Conservation (phyloP, 2,113 vertebrate species). For the Gobius niger region DNA sequence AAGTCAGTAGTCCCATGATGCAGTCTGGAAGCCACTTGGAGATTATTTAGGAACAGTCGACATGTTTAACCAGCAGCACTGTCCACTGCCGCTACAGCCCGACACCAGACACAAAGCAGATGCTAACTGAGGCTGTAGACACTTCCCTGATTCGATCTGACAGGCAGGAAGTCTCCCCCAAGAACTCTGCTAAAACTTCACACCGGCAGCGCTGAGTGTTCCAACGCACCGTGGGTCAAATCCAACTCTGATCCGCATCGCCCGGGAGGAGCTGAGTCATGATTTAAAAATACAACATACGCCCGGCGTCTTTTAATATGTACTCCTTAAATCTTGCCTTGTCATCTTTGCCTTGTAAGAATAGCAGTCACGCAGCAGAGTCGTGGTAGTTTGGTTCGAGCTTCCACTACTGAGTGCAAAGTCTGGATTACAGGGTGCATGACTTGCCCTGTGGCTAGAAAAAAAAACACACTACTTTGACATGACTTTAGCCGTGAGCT, state of each 20-base stretch:
- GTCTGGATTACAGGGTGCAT: constrained; percentile 40
- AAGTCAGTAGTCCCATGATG: background rate
- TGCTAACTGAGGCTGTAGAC: constrained; percentile 29
- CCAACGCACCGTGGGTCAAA: constrained; percentile 26
- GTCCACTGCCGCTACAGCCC: constrained; percentile 13
- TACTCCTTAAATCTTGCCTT: background rate
- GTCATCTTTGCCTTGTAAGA: constrained; percentile 5
- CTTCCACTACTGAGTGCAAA: constrained; percentile 41
- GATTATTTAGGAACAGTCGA: constrained; percentile 27
- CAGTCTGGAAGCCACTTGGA: constrained; percentile 10
- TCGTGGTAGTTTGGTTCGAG: constrained; percentile 32
- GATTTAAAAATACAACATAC: constrained; percentile 14
- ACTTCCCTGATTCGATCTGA: constrained; percentile 26
- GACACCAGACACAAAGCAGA: constrained; percentile 57
- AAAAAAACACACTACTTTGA: constrained; percentile 20
- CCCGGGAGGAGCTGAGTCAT: constrained; percentile 13
- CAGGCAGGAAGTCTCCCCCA: constrained; percentile 54
- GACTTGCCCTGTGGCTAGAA: constrained; percentile 24
- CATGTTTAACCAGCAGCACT: constrained; percentile 27
- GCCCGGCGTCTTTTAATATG: background rate
- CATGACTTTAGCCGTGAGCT: constrained; percentile 8
- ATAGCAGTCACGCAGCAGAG: background rate
- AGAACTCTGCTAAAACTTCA: constrained; percentile 48
- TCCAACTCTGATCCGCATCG: constrained; percentile 47
- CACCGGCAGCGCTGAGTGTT: constrained; percentile 43